phyloP scores from a whole-genome alignment of 2,113 vertebrate genomes.

The Calypte anna region DNA sequence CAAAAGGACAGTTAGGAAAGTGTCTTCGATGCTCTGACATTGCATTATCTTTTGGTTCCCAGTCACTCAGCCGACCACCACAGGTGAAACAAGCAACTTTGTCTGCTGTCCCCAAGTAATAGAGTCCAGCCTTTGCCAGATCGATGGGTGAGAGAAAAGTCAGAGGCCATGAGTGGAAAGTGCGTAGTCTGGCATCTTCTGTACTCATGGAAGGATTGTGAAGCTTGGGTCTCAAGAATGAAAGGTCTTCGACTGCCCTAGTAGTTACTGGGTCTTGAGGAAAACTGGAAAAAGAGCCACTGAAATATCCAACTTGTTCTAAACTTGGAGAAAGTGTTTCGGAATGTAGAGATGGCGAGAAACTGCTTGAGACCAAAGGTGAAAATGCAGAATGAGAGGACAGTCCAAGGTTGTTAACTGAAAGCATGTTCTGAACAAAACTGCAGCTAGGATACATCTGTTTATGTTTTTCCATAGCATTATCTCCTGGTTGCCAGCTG shows the following conservation, averaged over 20 bases:
- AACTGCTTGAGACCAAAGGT: slow-evolving; percentile 54
- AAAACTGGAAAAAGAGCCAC: slow-evolving; percentile 82
- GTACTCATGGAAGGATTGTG: slow-evolving; percentile 85
- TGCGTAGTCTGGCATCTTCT: slow-evolving; percentile 89
- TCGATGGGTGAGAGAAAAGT: slow-evolving; percentile 86
- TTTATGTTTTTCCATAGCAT: slow-evolving; percentile 88
- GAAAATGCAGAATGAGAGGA: slow-evolving; percentile 83
- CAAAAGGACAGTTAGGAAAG: slow-evolving; percentile 91
- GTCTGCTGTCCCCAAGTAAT: slow-evolving; percentile 90
- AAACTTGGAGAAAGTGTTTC: slow-evolving; percentile 64
- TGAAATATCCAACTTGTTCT: slow-evolving; percentile 84
- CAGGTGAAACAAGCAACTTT: slow-evolving; percentile 94
- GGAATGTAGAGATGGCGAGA: slow-evolving; percentile 62
- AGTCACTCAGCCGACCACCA: slow-evolving; percentile 91
- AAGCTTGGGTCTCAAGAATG: slow-evolving; percentile 77
- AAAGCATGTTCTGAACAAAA: slow-evolving; percentile 86
- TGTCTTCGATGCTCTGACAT: slow-evolving; percentile 91
- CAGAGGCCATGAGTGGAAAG: slow-evolving; percentile 86
- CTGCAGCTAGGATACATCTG: slow-evolving; percentile 87
- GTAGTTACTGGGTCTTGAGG: slow-evolving; percentile 81
- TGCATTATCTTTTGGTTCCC: slow-evolving; percentile 96
- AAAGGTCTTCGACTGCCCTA: slow-evolving; percentile 81
- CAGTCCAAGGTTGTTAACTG: slow-evolving; percentile 77
- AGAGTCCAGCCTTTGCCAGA: slow-evolving; percentile 94
- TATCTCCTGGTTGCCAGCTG: slow-evolving; percentile 92